Conservation (phyloP, 2,797 vertebrate species). For the Aulostomus chinensis region DNA sequence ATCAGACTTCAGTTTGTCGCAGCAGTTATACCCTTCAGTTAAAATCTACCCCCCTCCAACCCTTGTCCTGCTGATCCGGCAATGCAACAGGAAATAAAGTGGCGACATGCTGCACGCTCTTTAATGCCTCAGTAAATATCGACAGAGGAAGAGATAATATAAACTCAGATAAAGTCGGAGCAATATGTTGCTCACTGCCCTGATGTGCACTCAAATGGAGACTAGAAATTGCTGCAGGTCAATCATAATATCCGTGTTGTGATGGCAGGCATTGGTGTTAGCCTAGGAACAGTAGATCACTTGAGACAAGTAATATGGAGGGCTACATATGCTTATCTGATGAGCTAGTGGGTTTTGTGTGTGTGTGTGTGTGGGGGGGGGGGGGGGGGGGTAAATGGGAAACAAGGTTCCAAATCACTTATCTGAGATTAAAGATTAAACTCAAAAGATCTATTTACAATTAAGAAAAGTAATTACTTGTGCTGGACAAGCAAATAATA, state of each 20-base stretch:
- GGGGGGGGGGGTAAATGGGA: neutral
- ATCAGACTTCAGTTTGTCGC: conserved; percentile 36
- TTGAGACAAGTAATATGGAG: conserved; percentile 53
- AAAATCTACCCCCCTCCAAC: conserved; percentile 29
- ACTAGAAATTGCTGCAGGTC: conserved; percentile 63
- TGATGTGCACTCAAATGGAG: conserved; percentile 48
- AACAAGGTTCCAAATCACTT: conserved; percentile 29
- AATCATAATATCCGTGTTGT: conserved; percentile 61
- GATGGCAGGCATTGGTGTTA: conserved; percentile 60
- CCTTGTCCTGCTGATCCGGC: conserved; percentile 60
- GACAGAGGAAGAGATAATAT: conserved; percentile 69
- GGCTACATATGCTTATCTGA: conserved; percentile 56
- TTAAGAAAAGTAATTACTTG: conserved; percentile 19
- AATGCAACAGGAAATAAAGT: conserved; percentile 64
- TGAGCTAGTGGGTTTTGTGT: conserved; percentile 52
- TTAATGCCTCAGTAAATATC: conserved; percentile 79
- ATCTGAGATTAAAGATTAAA: conserved; percentile 27
- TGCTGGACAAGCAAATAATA: conserved; percentile 17
- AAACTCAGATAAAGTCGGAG: conserved; percentile 63
- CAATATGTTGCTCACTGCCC: conserved; percentile 53
- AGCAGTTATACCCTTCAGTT: conserved; percentile 43
- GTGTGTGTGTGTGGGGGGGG: no score
- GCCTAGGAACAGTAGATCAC: conserved; percentile 64
- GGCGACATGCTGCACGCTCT: conserved; percentile 59
- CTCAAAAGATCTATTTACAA: conserved; percentile 15